phyloP scores from a whole-genome alignment of 2,113 vertebrate species.

The Macquaria ambigua region DNA sequence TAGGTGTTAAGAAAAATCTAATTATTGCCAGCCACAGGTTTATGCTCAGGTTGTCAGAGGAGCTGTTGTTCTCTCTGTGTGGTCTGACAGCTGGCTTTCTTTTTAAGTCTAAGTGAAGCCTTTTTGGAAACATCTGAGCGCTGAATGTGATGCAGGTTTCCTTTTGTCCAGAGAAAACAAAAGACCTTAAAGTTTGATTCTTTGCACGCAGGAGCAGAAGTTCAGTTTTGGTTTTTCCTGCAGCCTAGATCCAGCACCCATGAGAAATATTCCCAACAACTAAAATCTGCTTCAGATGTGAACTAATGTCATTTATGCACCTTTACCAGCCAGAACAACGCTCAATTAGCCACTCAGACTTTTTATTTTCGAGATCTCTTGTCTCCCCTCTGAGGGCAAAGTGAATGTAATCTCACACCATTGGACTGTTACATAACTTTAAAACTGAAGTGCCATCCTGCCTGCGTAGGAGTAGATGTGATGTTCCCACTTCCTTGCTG shows the following conservation, averaged over 20 bases:
- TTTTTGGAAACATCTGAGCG: not conserved
- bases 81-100: not conserved
- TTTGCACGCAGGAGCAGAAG: not conserved
- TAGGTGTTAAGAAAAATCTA: not conserved
- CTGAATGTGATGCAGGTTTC: not conserved
- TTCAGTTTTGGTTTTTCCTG: not conserved
- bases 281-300: not conserved
- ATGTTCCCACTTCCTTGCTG: slow-evolving; percentile 78
- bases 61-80: not conserved
- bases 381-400: slow-evolving; percentile 61
- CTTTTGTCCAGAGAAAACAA: not conserved
- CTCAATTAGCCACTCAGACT: slow-evolving; percentile 63
- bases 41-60: slow-evolving; percentile 5
- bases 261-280: not conserved
- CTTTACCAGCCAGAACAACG: not conserved
- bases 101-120: not conserved
- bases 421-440: slow-evolving; percentile 78
- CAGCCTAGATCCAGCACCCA: not conserved
- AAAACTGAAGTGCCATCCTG: slow-evolving; percentile 77
- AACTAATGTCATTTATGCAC: not conserved
- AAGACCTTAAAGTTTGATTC: not conserved
- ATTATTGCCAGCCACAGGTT: slow-evolving; percentile 25
- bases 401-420: slow-evolving; percentile 71
- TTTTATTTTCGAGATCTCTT: slow-evolving; percentile 24
- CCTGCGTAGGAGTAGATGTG: slow-evolving; percentile 76